Percentiles rank a stretch among this genome's conserved stretches.
These are phyloP conservation scores for Micrastur ruficollis DNA, from an alignment of 2,797 vertebrate species.

Conservation along the genomic window DNA sequence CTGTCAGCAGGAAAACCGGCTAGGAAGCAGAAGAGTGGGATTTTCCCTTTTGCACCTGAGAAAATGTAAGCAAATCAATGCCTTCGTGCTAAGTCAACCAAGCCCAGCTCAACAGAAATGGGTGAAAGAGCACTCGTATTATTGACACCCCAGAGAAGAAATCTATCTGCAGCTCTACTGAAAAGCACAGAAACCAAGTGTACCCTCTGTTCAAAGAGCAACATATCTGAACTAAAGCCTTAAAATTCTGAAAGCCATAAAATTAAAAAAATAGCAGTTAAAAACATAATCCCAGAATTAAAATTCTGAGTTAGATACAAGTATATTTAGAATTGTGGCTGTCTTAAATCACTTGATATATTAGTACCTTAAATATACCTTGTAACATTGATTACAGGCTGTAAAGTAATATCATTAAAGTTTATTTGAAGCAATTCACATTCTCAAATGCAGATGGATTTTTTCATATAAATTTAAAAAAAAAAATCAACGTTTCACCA, in stretches of 20 bases:
- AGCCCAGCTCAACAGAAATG: neutral
- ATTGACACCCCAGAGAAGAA: neutral
- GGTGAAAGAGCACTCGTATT: neutral
- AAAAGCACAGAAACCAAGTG: neutral
- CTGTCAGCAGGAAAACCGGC: neutral
- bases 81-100: neutral
- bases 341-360: neutral
- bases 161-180: neutral
- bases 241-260: neutral
- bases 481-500: neutral
- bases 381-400: neutral
- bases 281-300: neutral
- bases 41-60: neutral
- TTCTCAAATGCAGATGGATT: neutral
- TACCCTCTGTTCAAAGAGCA: neutral
- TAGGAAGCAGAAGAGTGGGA: neutral
- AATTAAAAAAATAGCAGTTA: neutral
- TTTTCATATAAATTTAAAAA: neutral
- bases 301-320: neutral
- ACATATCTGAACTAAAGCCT: neutral
- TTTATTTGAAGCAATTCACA: neutral
- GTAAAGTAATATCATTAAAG: neutral
- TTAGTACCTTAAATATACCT: neutral
- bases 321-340: neutral
- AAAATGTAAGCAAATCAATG: neutral